Evolutionary conservation across 2,797 vertebrate species (phyloP).

Genomic region (Enteromius afrohamiltoni): DNA sequence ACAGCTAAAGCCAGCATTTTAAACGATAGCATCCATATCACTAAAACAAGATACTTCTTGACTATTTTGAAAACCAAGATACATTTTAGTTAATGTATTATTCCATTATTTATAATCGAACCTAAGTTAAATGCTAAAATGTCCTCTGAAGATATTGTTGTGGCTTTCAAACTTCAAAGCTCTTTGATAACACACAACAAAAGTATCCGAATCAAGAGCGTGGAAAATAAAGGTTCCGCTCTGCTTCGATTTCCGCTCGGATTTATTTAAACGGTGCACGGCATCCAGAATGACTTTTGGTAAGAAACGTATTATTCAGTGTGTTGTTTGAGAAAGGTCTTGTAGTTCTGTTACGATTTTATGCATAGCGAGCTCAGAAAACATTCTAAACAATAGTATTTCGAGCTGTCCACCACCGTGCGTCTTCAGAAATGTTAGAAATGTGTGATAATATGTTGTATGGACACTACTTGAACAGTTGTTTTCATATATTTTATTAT

Average conservation of each 20-base stretch:
- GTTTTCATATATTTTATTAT: constrained; percentile 6
- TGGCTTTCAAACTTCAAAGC: background rate
- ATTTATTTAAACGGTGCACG: constrained; percentile 23
- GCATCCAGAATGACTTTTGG: background rate
- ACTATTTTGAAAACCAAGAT: background rate
- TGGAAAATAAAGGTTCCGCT: constrained; percentile 41
- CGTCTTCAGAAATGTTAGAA: background rate
- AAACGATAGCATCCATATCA: background rate
- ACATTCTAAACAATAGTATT: background rate
- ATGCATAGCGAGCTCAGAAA: background rate
- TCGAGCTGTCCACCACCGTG: background rate
- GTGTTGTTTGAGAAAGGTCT: background rate
- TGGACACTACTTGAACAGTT: background rate
- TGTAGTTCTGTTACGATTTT: background rate
- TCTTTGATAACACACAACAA: background rate
- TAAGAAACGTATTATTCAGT: constrained; percentile 15
- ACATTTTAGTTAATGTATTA: background rate
- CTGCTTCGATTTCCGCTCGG: constrained; percentile 50
- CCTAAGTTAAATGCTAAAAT: background rate
- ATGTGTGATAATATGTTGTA: background rate
- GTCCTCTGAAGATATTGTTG: background rate
- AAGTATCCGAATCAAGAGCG: background rate
- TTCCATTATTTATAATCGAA: no score
- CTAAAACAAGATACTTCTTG: background rate
- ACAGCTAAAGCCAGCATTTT: background rate